phyloP scores from a whole-genome alignment of 2,113 vertebrate species.

The Nycticebus coucang region DNA sequence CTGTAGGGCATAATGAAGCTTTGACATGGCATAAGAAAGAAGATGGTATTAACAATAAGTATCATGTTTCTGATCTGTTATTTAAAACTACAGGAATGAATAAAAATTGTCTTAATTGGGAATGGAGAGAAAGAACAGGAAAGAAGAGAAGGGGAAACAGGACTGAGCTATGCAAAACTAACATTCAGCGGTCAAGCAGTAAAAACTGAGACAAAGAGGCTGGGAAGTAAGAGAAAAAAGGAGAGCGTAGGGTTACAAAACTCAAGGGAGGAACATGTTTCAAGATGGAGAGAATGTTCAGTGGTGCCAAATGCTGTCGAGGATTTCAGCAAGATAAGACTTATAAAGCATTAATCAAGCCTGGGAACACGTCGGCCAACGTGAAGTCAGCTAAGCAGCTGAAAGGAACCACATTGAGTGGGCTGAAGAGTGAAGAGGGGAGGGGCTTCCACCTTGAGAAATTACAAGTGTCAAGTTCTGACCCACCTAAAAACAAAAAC shows the following conservation, averaged over 20 bases:
- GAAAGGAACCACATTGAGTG: not conserved
- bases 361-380: not conserved
- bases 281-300: not conserved
- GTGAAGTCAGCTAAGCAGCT: not conserved
- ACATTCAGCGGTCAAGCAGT: not conserved
- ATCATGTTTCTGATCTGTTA: not conserved
- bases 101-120: not conserved
- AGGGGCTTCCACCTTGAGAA: not conserved
- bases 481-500: not conserved
- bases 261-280: not conserved
- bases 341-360: not conserved
- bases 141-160: not conserved
- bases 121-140: not conserved
- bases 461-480: not conserved
- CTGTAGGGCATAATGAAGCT: not conserved
- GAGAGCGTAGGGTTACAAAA: not conserved
- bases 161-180: not conserved
- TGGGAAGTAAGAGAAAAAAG: not conserved
- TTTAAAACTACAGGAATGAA: not conserved
- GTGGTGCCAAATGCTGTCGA: not conserved
- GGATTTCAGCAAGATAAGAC: not conserved
- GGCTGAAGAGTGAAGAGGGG: not conserved
- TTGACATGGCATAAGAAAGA: not conserved
- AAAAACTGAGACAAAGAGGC: not conserved
- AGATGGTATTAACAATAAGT: not conserved